These are phyloP conservation scores for Cottus gobio DNA, from an alignment of 2,113 vertebrate genomes.

Conservation along the genomic window DNA sequence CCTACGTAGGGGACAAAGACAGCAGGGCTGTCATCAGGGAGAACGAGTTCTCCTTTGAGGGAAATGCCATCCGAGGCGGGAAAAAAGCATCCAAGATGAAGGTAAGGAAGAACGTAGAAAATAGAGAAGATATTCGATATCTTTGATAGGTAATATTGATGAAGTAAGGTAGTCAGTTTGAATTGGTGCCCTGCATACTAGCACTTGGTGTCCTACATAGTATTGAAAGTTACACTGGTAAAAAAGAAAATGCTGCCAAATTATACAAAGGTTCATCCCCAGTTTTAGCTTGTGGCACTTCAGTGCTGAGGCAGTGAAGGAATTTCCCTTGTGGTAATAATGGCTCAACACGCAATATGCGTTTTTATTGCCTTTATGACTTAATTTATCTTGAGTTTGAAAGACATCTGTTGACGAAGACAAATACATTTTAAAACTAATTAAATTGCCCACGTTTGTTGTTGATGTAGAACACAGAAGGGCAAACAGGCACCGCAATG, in stretches of 20 bases:
- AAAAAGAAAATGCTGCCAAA: neutral
- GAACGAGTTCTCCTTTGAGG: slow-evolving; percentile 97
- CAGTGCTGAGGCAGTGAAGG: too few species aligned
- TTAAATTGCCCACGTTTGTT: too few species aligned
- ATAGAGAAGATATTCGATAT: neutral
- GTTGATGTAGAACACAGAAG: too few species aligned
- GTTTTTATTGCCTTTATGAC: too few species aligned
- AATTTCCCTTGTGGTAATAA: too few species aligned
- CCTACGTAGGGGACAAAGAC: slow-evolving; percentile 96
- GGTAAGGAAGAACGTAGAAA: slow-evolving; percentile 74
- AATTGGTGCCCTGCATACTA: neutral
- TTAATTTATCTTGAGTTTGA: too few species aligned
- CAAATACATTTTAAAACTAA: too few species aligned
- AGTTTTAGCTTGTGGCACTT: neutral
- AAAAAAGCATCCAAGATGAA: slow-evolving; percentile 98
- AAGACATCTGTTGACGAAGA: too few species aligned
- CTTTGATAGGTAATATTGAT: neutral
- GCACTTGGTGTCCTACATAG: neutral
- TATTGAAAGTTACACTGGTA: neutral
- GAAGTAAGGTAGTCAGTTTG: neutral
- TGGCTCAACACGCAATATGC: too few species aligned
- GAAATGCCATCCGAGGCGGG: slow-evolving; percentile 95
- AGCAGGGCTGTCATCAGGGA: slow-evolving; percentile 97
- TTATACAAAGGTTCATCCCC: neutral
- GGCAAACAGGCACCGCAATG: too few species aligned